Conservation (phyloP, 2,797 vertebrate genomes). For the Lacerta agilis region DNA sequence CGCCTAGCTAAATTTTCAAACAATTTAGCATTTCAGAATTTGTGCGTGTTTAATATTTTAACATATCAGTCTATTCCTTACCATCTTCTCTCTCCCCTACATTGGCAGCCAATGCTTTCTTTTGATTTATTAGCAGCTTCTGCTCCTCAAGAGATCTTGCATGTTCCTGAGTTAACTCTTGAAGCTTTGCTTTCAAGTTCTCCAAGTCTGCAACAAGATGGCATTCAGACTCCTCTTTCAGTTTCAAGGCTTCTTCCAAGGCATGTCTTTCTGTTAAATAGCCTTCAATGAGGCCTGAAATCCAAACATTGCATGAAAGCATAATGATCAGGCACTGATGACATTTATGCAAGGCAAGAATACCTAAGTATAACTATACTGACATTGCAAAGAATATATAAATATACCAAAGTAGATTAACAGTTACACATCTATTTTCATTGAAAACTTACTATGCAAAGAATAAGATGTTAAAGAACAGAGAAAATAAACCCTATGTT, state of each 20-base stretch:
- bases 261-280: slow-evolving; percentile 87
- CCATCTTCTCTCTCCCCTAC: slow-evolving; percentile 84
- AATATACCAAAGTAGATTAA: rapidly evolving
- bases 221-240: slow-evolving; percentile 87
- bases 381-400: not conserved
- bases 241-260: slow-evolving; percentile 85
- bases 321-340: not conserved
- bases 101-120: slow-evolving; percentile 76
- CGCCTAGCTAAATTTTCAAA: not conserved
- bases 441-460: not conserved
- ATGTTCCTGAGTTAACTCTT: slow-evolving; percentile 84
- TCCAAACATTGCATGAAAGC: slow-evolving; percentile 3
- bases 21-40: not conserved
- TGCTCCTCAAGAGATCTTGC: slow-evolving; percentile 64
- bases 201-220: slow-evolving; percentile 88
- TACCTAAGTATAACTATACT: not conserved
- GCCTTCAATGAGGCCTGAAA: slow-evolving; percentile 89
- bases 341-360: not conserved
- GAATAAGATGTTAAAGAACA: not conserved
- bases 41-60: not conserved
- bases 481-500: not conserved
- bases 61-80: slow-evolving; percentile 60
- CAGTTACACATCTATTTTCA: not conserved
- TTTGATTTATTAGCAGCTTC: slow-evolving; percentile 71
- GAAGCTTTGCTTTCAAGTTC: slow-evolving; percentile 79